phyloP scores from a whole-genome alignment of 1,140 invertebrate genomes.

The Drosophila novamexicana region DNA sequence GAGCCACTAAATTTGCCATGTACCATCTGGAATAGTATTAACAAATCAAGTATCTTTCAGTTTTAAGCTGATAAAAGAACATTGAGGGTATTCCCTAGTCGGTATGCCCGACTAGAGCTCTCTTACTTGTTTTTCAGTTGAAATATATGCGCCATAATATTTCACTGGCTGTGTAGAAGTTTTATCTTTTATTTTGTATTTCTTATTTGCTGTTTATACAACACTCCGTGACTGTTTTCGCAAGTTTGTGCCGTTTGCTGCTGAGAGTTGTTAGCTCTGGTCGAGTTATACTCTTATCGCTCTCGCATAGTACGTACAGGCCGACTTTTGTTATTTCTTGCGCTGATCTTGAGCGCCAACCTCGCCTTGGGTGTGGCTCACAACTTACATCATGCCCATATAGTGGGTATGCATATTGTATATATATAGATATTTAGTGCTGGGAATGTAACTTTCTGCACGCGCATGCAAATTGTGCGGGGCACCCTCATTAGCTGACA shows the following conservation, averaged over 20 bases:
- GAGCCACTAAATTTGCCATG: too few species aligned
- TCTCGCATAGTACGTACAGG: neutral
- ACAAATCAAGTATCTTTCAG: too few species aligned
- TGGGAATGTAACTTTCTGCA: slow-evolving; percentile 47
- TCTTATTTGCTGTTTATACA: slow-evolving; percentile 49
- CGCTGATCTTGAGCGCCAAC: slow-evolving; percentile 53
- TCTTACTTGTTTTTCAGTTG: slow-evolving; percentile 30
- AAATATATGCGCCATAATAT: neutral
- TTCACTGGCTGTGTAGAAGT: slow-evolving; percentile 57
- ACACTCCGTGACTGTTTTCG: slow-evolving; percentile 69
- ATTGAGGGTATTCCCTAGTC: too few species aligned
- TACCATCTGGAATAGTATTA: too few species aligned
- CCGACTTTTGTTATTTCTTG: slow-evolving; percentile 49
- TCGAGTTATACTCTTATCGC: slow-evolving; percentile 57
- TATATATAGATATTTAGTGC: slow-evolving; percentile 3
- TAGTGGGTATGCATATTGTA: slow-evolving; percentile 2
- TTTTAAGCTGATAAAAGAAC: too few species aligned
- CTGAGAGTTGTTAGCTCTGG: slow-evolving; percentile 25
- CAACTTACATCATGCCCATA: slow-evolving; percentile 9
- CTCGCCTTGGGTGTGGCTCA: slow-evolving; percentile 59
- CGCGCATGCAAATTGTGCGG: slow-evolving; percentile 26
- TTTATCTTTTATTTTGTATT: slow-evolving; percentile 19
- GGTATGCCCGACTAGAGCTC: too few species aligned
- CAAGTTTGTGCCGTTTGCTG: slow-evolving; percentile 46
- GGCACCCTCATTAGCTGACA: slow-evolving; percentile 64